Percentiles rank a stretch among this genome's conserved stretches.
These are phyloP conservation scores for Picus viridis DNA, from an alignment of 2,797 vertebrate species.

Conservation along the genomic window DNA sequence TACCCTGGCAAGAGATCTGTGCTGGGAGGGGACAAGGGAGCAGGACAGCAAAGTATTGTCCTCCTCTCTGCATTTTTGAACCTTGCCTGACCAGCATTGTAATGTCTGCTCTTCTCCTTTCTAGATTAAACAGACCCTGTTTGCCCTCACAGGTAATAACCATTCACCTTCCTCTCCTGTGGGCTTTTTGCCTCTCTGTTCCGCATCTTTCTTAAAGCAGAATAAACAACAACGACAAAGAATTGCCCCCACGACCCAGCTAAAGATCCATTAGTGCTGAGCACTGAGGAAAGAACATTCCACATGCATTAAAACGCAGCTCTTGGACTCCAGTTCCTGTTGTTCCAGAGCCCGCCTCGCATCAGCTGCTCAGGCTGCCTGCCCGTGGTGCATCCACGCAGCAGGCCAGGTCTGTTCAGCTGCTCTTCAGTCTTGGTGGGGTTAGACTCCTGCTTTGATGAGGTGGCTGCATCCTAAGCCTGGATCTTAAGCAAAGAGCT, in stretches of 20 bases:
- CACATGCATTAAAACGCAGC: not conserved
- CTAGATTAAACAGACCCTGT: slow-evolving; percentile 64
- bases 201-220: slow-evolving; percentile 12
- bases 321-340: not conserved
- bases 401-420: slow-evolving; percentile 19
- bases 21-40: not conserved
- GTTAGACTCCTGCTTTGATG: slow-evolving; percentile 38
- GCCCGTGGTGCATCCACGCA: not conserved
- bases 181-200: slow-evolving; percentile 1
- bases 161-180: slow-evolving; percentile 14
- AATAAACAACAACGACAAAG: not conserved
- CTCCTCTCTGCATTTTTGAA: not conserved
- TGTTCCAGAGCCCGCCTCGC: not conserved
- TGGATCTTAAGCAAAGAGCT: slow-evolving; percentile 43
- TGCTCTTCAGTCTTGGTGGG: not conserved
- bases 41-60: not conserved
- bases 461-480: not conserved
- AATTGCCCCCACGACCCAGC: not conserved
- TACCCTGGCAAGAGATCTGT: not conserved
- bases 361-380: not conserved
- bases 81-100: slow-evolving; percentile 22
- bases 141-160: slow-evolving; percentile 56
- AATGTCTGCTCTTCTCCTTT: slow-evolving; percentile 67
- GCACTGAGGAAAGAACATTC: not conserved
- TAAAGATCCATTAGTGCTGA: not conserved